Evolutionary conservation across 1,140 invertebrate species (phyloP).

Genomic region (Odontomachus brunneus): DNA sequence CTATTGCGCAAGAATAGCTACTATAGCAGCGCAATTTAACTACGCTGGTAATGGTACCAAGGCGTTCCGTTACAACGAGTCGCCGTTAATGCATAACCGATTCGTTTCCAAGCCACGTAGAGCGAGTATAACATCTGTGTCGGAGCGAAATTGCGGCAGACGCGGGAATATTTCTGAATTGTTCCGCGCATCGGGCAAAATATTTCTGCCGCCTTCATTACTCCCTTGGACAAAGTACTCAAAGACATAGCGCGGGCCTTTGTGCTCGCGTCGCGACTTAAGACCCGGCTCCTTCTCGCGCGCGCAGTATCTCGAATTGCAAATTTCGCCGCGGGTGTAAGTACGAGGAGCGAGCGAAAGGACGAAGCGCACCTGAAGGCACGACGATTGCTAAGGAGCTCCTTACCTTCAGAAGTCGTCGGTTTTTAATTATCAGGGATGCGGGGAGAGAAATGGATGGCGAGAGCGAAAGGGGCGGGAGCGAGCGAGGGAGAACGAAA

Average conservation of each 20-base stretch:
- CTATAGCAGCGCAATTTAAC: too few relatives aligned
- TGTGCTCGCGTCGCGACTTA: slow-evolving; percentile 51
- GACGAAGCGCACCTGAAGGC: slow-evolving; percentile 15
- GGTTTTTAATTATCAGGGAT: slow-evolving; percentile 38
- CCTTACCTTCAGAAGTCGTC: slow-evolving; percentile 47
- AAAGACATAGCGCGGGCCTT: slow-evolving; percentile 65
- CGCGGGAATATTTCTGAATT: slow-evolving; percentile 4
- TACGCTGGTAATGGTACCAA: too few relatives aligned
- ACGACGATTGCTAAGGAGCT: slow-evolving; percentile 45
- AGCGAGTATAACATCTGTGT: neutral
- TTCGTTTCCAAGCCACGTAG: neutral
- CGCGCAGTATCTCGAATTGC: slow-evolving; percentile 65
- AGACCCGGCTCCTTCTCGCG: slow-evolving; percentile 37
- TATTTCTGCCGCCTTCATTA: slow-evolving; percentile 66
- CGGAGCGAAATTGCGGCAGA: neutral
- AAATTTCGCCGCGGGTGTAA: slow-evolving; percentile 74
- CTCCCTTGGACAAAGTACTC: slow-evolving; percentile 49
- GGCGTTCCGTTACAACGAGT: too few relatives aligned
- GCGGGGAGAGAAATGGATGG: slow-evolving; percentile 15
- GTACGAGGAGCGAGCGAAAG: slow-evolving; percentile 61
- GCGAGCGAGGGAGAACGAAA: neutral
- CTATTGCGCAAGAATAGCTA: too few relatives aligned
- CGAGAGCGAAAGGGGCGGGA: slow-evolving; percentile 15
- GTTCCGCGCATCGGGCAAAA: slow-evolving; percentile 19
- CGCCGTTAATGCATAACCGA: neutral